phyloP scores from a whole-genome alignment of 1,140 invertebrate species.

The Caenorhabditis brenneri region DNA sequence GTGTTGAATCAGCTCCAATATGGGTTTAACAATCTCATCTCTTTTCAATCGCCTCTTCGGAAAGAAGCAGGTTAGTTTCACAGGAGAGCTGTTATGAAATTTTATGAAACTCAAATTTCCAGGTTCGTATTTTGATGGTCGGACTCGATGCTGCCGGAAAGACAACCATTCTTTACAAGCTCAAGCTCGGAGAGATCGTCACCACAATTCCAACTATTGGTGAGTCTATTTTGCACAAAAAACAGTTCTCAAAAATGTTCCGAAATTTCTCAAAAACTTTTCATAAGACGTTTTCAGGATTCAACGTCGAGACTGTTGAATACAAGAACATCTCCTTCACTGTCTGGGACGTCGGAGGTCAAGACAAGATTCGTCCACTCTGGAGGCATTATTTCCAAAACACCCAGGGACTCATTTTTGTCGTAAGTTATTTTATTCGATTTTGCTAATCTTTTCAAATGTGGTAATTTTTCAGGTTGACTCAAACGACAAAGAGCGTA shows the following conservation, averaged over 20 bases:
- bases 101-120: background rate
- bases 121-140: slow-evolving; percentile 93
- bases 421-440: slow-evolving; percentile 75
- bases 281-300: slow-evolving; percentile 51
- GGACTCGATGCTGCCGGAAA: slow-evolving; percentile 79
- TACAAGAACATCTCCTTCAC: slow-evolving; percentile 76
- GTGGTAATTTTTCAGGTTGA: slow-evolving; percentile 73
- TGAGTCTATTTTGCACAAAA: slow-evolving; percentile 68
- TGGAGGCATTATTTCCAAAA: slow-evolving; percentile 76
- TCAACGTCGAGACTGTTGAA: slow-evolving; percentile 76
- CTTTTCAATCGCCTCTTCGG: slow-evolving; percentile 91
- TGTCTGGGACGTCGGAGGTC: slow-evolving; percentile 77
- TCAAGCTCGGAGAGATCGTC: slow-evolving; percentile 94
- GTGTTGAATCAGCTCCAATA: slow-evolving; percentile 71
- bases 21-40: slow-evolving; percentile 94
- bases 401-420: slow-evolving; percentile 85
- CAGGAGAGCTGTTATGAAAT: background rate
- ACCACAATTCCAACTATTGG: slow-evolving; percentile 97
- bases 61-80: slow-evolving; percentile 95
- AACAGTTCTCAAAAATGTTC: background rate
- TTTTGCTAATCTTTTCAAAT: background rate
- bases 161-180: slow-evolving; percentile 94
- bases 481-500: slow-evolving; percentile 94
- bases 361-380: slow-evolving; percentile 75
- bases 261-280: too few species aligned